phyloP scores from a whole-genome alignment of 2,113 vertebrate species.

The Agapornis roseicollis region DNA sequence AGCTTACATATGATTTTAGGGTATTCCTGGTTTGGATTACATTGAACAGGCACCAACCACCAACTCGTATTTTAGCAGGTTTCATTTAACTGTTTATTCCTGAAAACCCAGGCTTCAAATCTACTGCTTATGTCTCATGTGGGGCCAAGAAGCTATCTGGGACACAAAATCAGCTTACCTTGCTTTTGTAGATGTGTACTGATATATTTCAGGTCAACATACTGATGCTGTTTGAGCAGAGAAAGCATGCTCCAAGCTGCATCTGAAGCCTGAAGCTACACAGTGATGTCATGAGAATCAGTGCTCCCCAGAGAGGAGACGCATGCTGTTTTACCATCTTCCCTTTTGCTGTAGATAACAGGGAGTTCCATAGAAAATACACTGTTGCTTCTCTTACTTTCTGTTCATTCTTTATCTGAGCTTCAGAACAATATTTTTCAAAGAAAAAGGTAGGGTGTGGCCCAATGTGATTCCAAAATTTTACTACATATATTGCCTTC shows the following conservation, averaged over 20 bases:
- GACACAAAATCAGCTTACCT: background rate
- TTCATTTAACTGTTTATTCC: background rate
- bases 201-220: accelerated
- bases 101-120: background rate
- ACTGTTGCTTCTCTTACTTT: background rate
- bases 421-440: background rate
- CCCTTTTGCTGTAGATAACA: background rate
- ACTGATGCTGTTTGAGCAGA: background rate
- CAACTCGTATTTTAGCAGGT: background rate
- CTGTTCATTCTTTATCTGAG: background rate
- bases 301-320: background rate
- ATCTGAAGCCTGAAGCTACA: background rate
- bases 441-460: background rate
- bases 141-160: accelerated
- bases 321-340: background rate
- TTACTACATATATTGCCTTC: background rate
- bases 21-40: background rate
- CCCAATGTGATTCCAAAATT: background rate
- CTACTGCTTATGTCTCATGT: background rate
- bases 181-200: too few relatives aligned
- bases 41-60: background rate
- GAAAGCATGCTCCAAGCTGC: background rate
- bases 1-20: background rate
- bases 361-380: background rate
- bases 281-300: background rate